Percentiles rank a stretch among this genome's conserved stretches.
Evolutionary conservation across 2,113 vertebrate genomes (phyloP).

Genomic region (Hucho hucho): DNA sequence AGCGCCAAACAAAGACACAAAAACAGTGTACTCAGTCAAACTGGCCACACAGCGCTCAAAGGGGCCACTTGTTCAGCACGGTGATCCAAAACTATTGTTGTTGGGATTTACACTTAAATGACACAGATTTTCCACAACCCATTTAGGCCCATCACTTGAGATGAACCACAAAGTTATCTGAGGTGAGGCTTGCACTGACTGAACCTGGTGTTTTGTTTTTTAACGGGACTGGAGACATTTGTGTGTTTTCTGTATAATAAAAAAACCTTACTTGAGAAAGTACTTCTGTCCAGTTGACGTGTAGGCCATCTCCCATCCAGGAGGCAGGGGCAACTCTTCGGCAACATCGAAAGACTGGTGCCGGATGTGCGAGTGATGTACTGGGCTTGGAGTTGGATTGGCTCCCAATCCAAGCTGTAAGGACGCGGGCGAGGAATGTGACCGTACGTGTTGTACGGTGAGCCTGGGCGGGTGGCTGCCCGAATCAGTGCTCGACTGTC

Average conservation of each 20-base stretch:
- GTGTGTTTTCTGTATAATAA: background rate
- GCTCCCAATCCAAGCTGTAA: conserved; percentile 73
- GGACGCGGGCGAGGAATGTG: conserved; percentile 85
- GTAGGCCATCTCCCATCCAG: conserved; percentile 89
- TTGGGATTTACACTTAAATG: background rate
- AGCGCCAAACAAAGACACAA: conserved; percentile 7
- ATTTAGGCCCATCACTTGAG: background rate
- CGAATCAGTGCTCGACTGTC: conserved; percentile 86
- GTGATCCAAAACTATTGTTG: conserved; percentile 4
- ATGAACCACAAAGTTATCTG: background rate
- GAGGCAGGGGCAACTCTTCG: conserved; percentile 83
- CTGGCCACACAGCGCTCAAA: background rate
- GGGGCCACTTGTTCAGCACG: background rate
- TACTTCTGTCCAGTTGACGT: conserved; percentile 85
- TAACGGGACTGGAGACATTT: background rate
- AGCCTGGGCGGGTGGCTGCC: conserved; percentile 71
- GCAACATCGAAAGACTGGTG: conserved; percentile 86
- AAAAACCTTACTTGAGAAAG: conserved; percentile 84
- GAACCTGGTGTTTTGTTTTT: background rate
- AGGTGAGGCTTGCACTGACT: background rate
- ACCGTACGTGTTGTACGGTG: conserved; percentile 78
- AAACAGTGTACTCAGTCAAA: conserved; percentile 12
- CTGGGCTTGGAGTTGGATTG: conserved; percentile 54
- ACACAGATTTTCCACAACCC: too few relatives aligned
- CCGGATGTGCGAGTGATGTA: conserved; percentile 78